Percentiles rank a stretch among this genome's conserved stretches.
Evolutionary conservation across 2,113 vertebrate species (phyloP).

Genomic region (Mormyrus lacerda): DNA sequence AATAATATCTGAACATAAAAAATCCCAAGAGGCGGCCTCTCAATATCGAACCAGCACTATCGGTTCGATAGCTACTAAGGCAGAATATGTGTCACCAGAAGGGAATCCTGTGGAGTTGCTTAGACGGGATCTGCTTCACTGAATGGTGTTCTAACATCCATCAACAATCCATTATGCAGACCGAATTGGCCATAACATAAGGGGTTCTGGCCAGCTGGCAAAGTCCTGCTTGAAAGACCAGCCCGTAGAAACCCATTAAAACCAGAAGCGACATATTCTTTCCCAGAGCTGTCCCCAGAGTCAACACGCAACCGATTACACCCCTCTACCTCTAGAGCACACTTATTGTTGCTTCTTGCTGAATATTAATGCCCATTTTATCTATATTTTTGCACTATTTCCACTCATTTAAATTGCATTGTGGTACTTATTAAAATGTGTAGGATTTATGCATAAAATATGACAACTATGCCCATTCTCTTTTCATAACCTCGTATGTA

Average conservation of each 20-base stretch:
- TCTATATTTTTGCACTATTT: not conserved
- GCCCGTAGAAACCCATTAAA: not conserved
- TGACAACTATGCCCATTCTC: not conserved
- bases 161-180: slow-evolving; percentile 4
- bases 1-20: not conserved
- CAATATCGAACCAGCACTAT: not conserved
- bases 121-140: not conserved
- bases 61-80: not conserved
- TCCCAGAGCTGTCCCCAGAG: not conserved
- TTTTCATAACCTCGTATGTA: not conserved
- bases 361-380: not conserved
- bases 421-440: not conserved
- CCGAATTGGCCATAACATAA: not conserved
- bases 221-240: not conserved
- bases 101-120: not conserved
- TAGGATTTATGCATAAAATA: not conserved
- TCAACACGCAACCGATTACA: not conserved
- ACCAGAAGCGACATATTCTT: not conserved
- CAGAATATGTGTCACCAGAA: not conserved
- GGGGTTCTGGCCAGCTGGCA: not conserved
- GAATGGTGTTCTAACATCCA: not conserved
- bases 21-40: not conserved
- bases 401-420: not conserved
- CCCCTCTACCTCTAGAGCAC: not conserved
- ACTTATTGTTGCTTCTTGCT: not conserved